Evolutionary conservation across 2,888 invertebrate species (phyloP).

Genomic region (Zeuzera pyrina): DNA sequence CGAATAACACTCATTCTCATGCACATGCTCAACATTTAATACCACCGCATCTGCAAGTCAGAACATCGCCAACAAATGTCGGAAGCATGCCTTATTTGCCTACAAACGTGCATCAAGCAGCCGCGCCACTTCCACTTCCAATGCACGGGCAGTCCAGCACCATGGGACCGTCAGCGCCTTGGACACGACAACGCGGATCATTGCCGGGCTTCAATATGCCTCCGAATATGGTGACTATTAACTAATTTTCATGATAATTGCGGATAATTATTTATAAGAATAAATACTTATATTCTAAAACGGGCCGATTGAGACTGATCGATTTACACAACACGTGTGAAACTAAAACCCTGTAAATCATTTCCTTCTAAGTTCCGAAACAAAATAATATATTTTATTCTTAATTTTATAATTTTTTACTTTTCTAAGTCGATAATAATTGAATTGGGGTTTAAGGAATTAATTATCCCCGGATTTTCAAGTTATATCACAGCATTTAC

Average conservation of each 20-base stretch:
- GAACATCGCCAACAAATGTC: slow-evolving; percentile 27
- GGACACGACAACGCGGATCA: slow-evolving; percentile 47
- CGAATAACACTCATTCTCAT: slow-evolving; percentile 1
- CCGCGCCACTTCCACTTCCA: slow-evolving; percentile 26
- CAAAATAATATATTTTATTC: no score
- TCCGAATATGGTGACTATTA: slow-evolving; percentile 35
- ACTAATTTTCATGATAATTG: not conserved
- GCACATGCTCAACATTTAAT: slow-evolving; percentile 21
- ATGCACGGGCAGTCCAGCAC: slow-evolving; percentile 35
- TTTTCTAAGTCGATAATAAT: no score
- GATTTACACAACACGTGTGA: no score
- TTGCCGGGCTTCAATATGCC: slow-evolving; percentile 44
- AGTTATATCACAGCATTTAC: no score
- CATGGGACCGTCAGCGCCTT: slow-evolving; percentile 32
- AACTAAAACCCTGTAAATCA: no score
- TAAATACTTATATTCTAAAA: no score
- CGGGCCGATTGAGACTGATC: no score
- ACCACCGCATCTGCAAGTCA: slow-evolving; percentile 28
- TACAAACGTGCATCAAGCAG: slow-evolving; percentile 31
- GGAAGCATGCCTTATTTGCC: slow-evolving; percentile 57
- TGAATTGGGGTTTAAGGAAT: no score
- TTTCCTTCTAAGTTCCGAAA: no score
- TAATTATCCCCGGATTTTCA: no score
- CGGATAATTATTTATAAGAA: no score
- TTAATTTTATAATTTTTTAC: no score